A percentile compares a stretch with the other conserved stretches of the same genome.
Conservation (phyloP, 2,797 vertebrate genomes). For the Pseudochirops corinnae region DNA sequence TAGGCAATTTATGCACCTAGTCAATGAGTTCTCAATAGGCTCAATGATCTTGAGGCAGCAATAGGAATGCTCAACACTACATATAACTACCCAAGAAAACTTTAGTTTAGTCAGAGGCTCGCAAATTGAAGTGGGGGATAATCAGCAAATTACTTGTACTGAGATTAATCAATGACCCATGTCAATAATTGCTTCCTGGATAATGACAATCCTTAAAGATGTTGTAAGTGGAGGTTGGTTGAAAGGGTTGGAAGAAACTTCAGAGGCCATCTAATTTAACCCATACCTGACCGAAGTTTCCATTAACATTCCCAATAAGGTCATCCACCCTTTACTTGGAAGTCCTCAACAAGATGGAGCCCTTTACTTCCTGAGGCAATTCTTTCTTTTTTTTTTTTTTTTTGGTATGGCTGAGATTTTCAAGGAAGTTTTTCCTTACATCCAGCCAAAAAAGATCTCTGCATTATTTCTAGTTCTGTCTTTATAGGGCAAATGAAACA, state of each 20-base stretch:
- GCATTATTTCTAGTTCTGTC: neutral
- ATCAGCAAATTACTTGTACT: slow-evolving; percentile 9
- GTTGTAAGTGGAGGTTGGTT: slow-evolving; percentile 36
- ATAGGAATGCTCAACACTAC: slow-evolving; percentile 51
- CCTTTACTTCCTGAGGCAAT: neutral
- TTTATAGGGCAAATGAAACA: neutral
- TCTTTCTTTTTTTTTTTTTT: neutral
- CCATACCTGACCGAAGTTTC: neutral
- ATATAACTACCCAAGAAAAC: slow-evolving; percentile 79
- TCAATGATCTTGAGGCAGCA: slow-evolving; percentile 55
- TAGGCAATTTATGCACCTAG: slow-evolving; percentile 77
- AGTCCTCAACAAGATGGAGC: neutral
- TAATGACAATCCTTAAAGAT: neutral
- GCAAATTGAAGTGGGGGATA: slow-evolving; percentile 9
- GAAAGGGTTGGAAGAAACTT: neutral
- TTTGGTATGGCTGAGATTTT: neutral
- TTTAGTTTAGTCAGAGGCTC: slow-evolving; percentile 69
- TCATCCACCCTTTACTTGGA: neutral
- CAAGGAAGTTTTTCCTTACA: neutral
- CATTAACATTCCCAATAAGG: neutral
- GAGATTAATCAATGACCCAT: slow-evolving; percentile 37
- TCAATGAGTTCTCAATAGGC: slow-evolving; percentile 78
- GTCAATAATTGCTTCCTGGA: slow-evolving; percentile 59
- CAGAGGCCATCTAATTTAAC: neutral
- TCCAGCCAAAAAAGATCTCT: neutral